A percentile compares a stretch with the other conserved stretches of the same genome.
Evolutionary conservation across 1,140 invertebrate genomes (phyloP).

Genomic region (Drosophila nigromelanica): DNA sequence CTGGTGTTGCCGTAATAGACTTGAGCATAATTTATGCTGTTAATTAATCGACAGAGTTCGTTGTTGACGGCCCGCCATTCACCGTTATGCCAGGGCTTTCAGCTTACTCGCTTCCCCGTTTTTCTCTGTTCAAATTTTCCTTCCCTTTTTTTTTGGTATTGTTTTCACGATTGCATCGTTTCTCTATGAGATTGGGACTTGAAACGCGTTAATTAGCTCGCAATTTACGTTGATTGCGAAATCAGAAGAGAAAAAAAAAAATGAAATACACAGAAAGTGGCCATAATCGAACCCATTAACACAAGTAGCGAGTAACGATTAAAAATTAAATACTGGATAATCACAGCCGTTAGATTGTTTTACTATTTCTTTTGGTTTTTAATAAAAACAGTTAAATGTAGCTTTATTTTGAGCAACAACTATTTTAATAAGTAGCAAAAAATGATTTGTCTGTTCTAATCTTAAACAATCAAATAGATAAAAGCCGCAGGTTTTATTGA

Average conservation of each 20-base stretch:
- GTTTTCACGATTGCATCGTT: conserved; percentile 29
- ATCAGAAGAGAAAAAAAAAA: too few species aligned
- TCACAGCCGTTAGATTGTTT: not conserved
- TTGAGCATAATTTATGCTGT: conserved; percentile 81
- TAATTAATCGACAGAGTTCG: conserved; percentile 62
- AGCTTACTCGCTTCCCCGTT: not conserved
- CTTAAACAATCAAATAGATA: too few species aligned
- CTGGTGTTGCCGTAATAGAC: conserved; percentile 70
- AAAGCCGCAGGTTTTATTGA: too few species aligned
- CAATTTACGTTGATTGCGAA: conserved; percentile 27
- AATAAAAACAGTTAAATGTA: too few species aligned
- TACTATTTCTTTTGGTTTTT: not conserved
- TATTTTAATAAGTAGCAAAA: too few species aligned
- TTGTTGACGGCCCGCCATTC: conserved; percentile 48
- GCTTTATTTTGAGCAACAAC: too few species aligned
- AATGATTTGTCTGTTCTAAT: too few species aligned
- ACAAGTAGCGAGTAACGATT: not conserved
- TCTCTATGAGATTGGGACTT: conserved; percentile 24
- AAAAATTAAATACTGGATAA: not conserved
- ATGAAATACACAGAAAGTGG: not conserved
- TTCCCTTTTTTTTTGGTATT: conserved; percentile 30
- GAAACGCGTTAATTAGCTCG: conserved; percentile 46
- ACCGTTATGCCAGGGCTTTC: conserved; percentile 37
- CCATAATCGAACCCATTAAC: not conserved
- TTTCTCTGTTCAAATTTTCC: not conserved